These are phyloP conservation scores for Xiphophorus birchmanni DNA, from an alignment of 2,797 vertebrate species.

Conservation along the genomic window DNA sequence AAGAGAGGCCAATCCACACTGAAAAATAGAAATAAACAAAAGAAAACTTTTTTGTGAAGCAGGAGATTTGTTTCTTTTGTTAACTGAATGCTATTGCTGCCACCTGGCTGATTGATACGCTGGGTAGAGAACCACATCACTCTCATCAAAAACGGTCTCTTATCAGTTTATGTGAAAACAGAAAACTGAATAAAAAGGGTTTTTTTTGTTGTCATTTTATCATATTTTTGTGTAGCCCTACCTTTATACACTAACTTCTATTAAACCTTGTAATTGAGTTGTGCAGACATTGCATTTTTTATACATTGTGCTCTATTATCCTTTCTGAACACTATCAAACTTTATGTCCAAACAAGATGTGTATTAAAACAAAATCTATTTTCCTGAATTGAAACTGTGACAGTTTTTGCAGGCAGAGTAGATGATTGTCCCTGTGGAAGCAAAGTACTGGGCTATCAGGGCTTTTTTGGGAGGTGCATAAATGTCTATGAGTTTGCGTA, in stretches of 20 bases:
- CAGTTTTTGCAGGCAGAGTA: constrained; percentile 11
- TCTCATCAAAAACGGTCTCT: background rate
- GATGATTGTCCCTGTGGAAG: constrained; percentile 5
- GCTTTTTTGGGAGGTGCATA: constrained; percentile 11
- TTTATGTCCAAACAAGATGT: background rate
- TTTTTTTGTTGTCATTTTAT: background rate
- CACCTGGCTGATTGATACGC: background rate
- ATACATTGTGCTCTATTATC: background rate
- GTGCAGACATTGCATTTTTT: background rate
- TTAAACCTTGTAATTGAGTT: background rate
- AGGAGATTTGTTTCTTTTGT: background rate
- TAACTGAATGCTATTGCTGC: background rate
- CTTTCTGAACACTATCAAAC: background rate
- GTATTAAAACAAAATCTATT: background rate
- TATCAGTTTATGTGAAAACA: background rate
- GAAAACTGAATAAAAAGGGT: constrained; percentile 11
- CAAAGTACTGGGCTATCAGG: constrained; percentile 27
- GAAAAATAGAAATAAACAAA: background rate
- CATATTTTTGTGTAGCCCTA: constrained; percentile 1
- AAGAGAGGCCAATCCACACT: background rate
- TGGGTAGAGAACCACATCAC: background rate
- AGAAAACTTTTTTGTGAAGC: background rate
- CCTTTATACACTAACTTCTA: constrained; percentile 1
- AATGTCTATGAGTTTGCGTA: constrained; percentile 22
- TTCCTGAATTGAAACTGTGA: constrained; percentile 15